phyloP scores from a whole-genome alignment of 2,113 vertebrate genomes.

The Penelope pileata region DNA sequence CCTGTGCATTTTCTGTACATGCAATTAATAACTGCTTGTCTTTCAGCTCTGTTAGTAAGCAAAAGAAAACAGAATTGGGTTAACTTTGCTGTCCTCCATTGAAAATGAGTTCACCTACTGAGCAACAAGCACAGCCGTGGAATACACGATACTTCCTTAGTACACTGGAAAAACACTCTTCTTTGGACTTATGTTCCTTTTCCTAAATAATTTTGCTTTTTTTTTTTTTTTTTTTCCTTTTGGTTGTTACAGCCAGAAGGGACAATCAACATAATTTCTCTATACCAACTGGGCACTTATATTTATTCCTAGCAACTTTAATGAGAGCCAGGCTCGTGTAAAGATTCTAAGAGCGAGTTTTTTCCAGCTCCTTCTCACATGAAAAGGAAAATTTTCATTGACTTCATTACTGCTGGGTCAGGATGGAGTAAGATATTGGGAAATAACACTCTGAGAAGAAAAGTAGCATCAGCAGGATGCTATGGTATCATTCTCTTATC shows the following conservation, averaged over 20 bases:
- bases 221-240: neutral
- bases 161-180: constrained; percentile 40
- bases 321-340: constrained; percentile 12
- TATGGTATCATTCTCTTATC: constrained; percentile 26
- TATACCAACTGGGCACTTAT: neutral
- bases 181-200: neutral
- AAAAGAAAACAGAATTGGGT: constrained; percentile 61
- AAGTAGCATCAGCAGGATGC: constrained; percentile 45
- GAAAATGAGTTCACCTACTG: constrained; percentile 53
- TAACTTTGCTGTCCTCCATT: constrained; percentile 39
- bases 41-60: constrained; percentile 50
- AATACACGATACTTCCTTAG: constrained; percentile 17
- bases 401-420: constrained; percentile 42
- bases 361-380: constrained; percentile 18
- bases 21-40: constrained; percentile 40
- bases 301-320: constrained; percentile 26
- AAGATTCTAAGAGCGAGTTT: constrained; percentile 16
- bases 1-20: constrained; percentile 25
- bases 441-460: constrained; percentile 18
- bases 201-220: neutral
- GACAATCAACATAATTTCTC: constrained; percentile 6
- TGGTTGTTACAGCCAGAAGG: neutral
- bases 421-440: constrained; percentile 34
- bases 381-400: constrained; percentile 40
- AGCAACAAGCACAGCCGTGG: constrained; percentile 24